Evolutionary conservation across 1,140 invertebrate species (phyloP).

Genomic region (Diabrotica virgifera): DNA sequence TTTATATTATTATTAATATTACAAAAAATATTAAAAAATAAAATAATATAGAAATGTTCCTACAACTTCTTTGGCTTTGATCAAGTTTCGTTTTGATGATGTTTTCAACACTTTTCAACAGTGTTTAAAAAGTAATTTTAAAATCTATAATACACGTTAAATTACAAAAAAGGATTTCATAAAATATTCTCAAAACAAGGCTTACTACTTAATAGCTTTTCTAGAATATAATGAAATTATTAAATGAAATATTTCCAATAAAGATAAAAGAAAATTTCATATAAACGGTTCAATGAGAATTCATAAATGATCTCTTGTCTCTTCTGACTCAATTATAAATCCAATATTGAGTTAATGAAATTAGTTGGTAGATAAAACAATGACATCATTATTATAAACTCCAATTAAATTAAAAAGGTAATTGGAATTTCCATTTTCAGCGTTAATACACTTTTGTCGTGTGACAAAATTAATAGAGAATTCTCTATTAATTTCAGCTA

Average conservation of each 20-base stretch:
- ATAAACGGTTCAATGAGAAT: background rate
- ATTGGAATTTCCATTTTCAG: conserved; percentile 17
- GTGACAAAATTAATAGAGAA: conserved; percentile 24
- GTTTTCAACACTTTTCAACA: too few species aligned
- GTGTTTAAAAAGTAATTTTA: too few species aligned
- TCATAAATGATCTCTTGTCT: background rate
- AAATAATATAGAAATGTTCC: too few species aligned
- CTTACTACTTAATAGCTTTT: too few species aligned
- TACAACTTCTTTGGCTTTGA: too few species aligned
- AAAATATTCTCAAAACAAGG: too few species aligned
- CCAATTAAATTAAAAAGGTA: conserved; percentile 14
- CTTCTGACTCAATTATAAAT: conserved; percentile 1
- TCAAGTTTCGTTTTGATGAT: too few species aligned
- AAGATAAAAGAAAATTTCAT: background rate
- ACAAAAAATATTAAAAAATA: too few species aligned
- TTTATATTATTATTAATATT: too few species aligned
- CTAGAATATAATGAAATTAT: too few species aligned
- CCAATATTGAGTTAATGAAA: conserved; percentile 10
- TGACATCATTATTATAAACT: conserved; percentile 9
- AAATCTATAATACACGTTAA: too few species aligned
- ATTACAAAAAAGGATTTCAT: too few species aligned
- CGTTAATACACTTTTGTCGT: conserved; percentile 12
- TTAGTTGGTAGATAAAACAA: conserved; percentile 4
- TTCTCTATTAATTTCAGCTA: conserved; percentile 36
- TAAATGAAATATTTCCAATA: background rate